A percentile compares a stretch with the other conserved stretches of the same genome.
phyloP scores from a whole-genome alignment of 2,797 vertebrate genomes.

The Pitangus sulphuratus region DNA sequence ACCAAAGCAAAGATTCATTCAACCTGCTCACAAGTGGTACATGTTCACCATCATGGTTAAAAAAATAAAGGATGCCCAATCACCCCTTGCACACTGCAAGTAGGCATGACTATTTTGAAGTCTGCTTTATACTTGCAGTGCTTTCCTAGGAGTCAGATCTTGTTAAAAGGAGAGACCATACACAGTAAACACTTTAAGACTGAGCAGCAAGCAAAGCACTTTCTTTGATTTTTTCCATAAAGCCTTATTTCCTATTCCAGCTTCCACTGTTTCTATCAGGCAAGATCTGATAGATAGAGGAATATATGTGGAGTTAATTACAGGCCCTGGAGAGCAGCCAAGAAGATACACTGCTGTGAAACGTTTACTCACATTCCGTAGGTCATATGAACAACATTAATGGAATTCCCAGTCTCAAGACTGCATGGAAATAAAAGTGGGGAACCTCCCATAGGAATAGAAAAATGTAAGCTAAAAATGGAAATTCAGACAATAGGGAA shows the following conservation, averaged over 20 bases:
- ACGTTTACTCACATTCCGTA: not conserved
- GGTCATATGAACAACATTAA: conserved; percentile 7
- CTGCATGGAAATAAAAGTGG: not conserved
- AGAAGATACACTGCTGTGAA: not conserved
- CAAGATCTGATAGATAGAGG: not conserved
- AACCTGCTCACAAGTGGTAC: not conserved
- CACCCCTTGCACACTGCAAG: not conserved
- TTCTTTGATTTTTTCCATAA: not conserved
- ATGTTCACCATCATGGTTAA: not conserved
- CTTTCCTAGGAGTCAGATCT: not conserved
- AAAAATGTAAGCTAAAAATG: conserved; percentile 6
- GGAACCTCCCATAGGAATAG: not conserved
- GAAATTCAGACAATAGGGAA: not conserved
- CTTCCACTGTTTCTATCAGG: not conserved
- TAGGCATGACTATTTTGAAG: not conserved
- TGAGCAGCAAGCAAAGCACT: not conserved
- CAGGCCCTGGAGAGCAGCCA: not conserved
- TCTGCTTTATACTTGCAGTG: not conserved
- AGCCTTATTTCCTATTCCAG: not conserved
- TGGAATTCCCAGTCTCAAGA: conserved; percentile 46
- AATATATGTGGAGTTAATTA: conserved; percentile 52
- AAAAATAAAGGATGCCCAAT: not conserved
- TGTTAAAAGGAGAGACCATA: not conserved
- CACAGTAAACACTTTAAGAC: not conserved
- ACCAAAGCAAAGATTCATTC: not conserved